A percentile compares a stretch with the other conserved stretches of the same genome.
These are phyloP conservation scores for Lasioglossum leucozonium DNA, from an alignment of 2,888 invertebrate genomes.

Conservation along the genomic window DNA sequence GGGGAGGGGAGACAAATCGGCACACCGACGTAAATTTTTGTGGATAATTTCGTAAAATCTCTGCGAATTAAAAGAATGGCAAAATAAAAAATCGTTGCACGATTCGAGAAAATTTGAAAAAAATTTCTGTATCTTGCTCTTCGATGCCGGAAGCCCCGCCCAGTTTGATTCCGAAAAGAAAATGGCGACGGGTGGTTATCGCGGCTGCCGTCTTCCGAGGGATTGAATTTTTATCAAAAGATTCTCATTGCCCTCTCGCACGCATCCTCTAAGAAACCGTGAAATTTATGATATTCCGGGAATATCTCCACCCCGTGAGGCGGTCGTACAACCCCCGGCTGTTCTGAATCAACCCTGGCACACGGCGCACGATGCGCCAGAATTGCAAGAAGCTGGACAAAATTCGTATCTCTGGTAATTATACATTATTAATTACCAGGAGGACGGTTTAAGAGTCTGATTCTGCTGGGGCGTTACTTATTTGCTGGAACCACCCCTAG, in stretches of 20 bases:
- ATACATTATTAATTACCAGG: neutral
- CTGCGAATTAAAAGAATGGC: too few relatives aligned
- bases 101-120: neutral
- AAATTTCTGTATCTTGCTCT: neutral
- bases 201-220: neutral
- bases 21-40: too few relatives aligned
- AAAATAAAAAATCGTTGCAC: neutral
- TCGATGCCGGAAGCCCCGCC: neutral
- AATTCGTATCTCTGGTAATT: neutral
- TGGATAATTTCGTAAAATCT: too few relatives aligned
- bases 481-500: neutral
- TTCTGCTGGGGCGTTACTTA: too few relatives aligned
- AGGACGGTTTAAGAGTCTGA: neutral
- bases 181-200: slow-evolving; percentile 11
- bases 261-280: slow-evolving; percentile 24
- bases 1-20: too few relatives aligned
- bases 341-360: slow-evolving; percentile 13
- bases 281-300: slow-evolving; percentile 42
- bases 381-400: neutral
- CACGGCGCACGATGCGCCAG: neutral
- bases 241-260: slow-evolving; percentile 31
- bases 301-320: neutral
- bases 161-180: neutral
- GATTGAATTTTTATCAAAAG: slow-evolving; percentile 52
- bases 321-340: neutral